Evolutionary conservation across 2,113 vertebrate species (phyloP), one percentile per base, ranked within the genome.

Genomic region (Xiphorhynchus elegans): DNA sequence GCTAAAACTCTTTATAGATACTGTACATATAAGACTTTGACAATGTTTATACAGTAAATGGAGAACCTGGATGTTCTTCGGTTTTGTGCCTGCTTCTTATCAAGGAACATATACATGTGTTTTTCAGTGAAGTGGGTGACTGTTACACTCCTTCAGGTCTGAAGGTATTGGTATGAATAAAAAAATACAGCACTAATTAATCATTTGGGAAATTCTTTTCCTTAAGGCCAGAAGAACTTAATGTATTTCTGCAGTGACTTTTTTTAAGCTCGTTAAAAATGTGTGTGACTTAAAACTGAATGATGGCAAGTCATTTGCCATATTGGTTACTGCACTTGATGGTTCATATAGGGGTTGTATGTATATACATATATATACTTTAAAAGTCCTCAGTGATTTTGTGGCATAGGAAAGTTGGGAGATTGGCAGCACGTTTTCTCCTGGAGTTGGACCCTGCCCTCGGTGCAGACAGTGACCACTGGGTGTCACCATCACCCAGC

Each of bases 401-500:
- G 20, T 63, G 7, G 39, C 67, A 25, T 9, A 20, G 55, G 9
- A 0, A 17, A 24, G 10, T 11, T 40, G n/a, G 58, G 52, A 33
- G 50, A 11, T 29, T 31, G 24, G 39, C 55, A 44, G 47, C 7
- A 1, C 7, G 13, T 28, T 37, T 68, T 74, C 7, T 21, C 33
- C 37, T 37, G 35, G 18, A 5, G 33, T 1, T 42, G 63, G 66
- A 42, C 29, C 15, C 21, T 44, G 44, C 55, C 53, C 73, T 91
- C 0, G 9, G 53, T 66, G 31, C 56, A 23, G 29, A 33, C 53
- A 39, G 18, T 16, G 72, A 50, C 92, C 95, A 24, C 95, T 92
- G 93, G 95, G 92, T 96, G 96, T 70, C 96, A 95, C 42, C 81
- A 62, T 97, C 94, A 76, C 76, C 89, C 88, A 97, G 93, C 95